phyloP scores from a whole-genome alignment of 2,797 vertebrate genomes.

The Poecilia velifera region DNA sequence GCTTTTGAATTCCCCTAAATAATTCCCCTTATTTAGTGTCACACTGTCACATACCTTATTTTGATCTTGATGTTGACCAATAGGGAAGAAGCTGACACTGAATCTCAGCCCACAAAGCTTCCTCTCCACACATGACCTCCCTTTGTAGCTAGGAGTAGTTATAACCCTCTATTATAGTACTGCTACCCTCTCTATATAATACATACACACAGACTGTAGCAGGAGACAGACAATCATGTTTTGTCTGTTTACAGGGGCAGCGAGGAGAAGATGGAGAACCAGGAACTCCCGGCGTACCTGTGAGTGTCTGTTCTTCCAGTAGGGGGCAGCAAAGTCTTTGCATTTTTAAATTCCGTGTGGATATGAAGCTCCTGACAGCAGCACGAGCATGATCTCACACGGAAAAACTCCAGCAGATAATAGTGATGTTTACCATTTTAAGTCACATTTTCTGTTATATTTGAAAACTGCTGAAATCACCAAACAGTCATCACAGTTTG shows the following conservation, averaged over 20 bases:
- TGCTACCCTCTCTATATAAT: neutral
- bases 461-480: neutral
- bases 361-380: neutral
- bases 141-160: neutral
- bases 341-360: neutral
- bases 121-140: neutral
- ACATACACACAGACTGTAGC: neutral
- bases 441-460: neutral
- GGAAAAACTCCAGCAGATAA: neutral
- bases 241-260: constrained; percentile 76
- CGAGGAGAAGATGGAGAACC: constrained; percentile 75
- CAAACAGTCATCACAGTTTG: neutral
- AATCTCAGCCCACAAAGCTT: neutral
- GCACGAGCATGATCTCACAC: neutral
- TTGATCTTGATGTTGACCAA: neutral
- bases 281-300: constrained; percentile 72
- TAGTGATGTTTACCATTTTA: neutral
- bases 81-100: neutral
- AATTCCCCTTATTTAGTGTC: neutral
- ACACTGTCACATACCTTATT: neutral
- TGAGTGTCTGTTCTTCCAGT: constrained; percentile 68
- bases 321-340: constrained; percentile 51
- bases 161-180: neutral
- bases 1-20: neutral
- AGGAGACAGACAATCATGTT: constrained; percentile 42